Evolutionary conservation across 30 jellyfish, hydroid and myxozoan species (phyloP), one percentile per base, ranked within the genome.

Genomic region (Pseudorhiza aurosa): DNA sequence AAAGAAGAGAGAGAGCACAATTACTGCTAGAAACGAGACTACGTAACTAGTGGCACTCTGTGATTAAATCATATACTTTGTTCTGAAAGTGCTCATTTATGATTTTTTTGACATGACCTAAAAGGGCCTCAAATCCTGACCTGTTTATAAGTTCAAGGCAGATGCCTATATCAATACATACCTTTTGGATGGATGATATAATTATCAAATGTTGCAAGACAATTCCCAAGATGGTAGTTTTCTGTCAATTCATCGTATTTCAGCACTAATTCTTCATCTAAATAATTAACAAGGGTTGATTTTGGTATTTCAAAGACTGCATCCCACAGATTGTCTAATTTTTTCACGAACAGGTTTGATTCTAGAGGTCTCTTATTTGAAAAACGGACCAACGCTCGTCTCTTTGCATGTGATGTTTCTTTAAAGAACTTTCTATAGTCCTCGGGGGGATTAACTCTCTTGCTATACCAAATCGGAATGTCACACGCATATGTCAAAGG

Each of bases 281-380:
- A 60, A 31, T 32, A 84, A 17, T 84, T 84, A 39, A 84, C 49
- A 11, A 84, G 29, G 17, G 72, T 10, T 12, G 46, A 56, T 68
- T 75, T 84, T 43, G 95, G 95, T 1, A 84, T 72, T 5, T 84
- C 95, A 84, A 47, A 71, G 2, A 80, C 32, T 64, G 76, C 19
- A 5, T 53, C 91, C 25, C 49, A 35, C 10, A 68, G 18, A 0
- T 24, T 40, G 50, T 80, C 91, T 1, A 80, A 40, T 9, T 51
- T 47, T 26, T 50, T 50, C 1, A 80, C 28, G 27, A 58, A 64
- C 4, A 6, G 15, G 2, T 27, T 27, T 36, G 50, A 15, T 14
- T 64, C 74, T 46, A 56, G 58, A 1, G 63, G 42, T 43, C 42
- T 51, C 21, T 50, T 64, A 8, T 7, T 28, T 18, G 49, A 21